Conservation (phyloP, 2,797 vertebrate species). For the Aphelocoma californica region DNA sequence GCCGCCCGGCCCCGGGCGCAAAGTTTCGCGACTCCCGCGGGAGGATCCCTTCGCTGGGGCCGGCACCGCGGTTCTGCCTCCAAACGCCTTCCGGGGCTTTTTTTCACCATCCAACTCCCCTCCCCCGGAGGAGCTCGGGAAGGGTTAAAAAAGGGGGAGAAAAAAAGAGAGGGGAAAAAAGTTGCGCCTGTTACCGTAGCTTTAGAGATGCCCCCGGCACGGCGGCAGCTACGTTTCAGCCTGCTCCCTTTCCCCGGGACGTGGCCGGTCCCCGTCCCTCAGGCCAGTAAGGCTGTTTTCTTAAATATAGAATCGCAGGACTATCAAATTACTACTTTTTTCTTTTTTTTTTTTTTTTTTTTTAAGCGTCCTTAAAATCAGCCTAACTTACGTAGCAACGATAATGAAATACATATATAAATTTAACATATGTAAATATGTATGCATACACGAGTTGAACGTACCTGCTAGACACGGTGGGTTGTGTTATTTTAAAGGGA, state of each 20-base stretch:
- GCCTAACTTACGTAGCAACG: not conserved
- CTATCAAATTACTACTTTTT: not conserved
- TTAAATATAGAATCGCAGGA: not conserved
- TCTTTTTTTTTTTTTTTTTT: not conserved
- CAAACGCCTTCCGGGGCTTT: not conserved
- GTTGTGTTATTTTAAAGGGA: conserved; percentile 66
- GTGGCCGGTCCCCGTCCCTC: not conserved
- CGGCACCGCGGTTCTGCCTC: not conserved
- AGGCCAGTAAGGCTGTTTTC: not conserved
- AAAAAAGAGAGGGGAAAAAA: not conserved
- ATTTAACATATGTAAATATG: not conserved
- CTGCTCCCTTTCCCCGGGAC: conserved; percentile 2
- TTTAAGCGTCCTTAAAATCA: not conserved
- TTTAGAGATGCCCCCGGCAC: not conserved
- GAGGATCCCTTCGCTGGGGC: not conserved
- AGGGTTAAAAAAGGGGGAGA: not conserved
- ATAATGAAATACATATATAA: not conserved
- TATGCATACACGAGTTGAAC: conserved; percentile 70
- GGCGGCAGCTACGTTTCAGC: conserved; percentile 28
- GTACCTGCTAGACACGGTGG: conserved; percentile 84
- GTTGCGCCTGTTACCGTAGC: conserved; percentile 5
- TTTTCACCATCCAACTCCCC: not conserved
- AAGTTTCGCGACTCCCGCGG: not conserved
- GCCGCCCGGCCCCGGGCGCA: not conserved
- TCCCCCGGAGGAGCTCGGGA: conserved; percentile 1